A percentile compares a stretch with the other conserved stretches of the same genome.
Evolutionary conservation across 2,888 invertebrate species (phyloP).

Genomic region (Sarcophaga variegata): DNA sequence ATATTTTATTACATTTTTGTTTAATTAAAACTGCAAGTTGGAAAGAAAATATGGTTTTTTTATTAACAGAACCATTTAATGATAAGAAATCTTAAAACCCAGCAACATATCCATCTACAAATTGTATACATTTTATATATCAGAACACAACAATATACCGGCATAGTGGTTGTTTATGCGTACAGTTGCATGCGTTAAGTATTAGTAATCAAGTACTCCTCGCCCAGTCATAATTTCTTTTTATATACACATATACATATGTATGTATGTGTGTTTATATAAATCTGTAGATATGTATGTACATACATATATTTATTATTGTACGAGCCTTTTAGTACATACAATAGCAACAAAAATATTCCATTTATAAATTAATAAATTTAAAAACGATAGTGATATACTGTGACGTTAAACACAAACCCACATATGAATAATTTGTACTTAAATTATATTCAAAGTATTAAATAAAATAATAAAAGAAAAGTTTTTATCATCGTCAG

Average conservation of each 20-base stretch:
- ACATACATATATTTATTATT: neutral
- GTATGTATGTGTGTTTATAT: slow-evolving; percentile 6
- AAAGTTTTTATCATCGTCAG: neutral
- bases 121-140: neutral
- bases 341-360: neutral
- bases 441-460: neutral
- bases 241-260: neutral
- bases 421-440: neutral
- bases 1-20: neutral
- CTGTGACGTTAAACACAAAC: neutral
- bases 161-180: slow-evolving; percentile 7
- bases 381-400: neutral
- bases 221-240: neutral
- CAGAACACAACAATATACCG: slow-evolving; percentile 15
- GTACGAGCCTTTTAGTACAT: neutral
- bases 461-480: neutral
- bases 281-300: too few species aligned
- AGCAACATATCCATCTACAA: slow-evolving; percentile 1
- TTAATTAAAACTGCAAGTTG: neutral
- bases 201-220: neutral
- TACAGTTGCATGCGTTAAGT: neutral
- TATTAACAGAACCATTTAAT: neutral
- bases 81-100: slow-evolving; percentile 38
- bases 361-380: neutral
- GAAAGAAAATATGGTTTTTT: neutral